Evolutionary conservation across 2,888 invertebrate species (phyloP), one percentile per base, ranked within the genome.

Genomic region (Heliconius erato): DNA sequence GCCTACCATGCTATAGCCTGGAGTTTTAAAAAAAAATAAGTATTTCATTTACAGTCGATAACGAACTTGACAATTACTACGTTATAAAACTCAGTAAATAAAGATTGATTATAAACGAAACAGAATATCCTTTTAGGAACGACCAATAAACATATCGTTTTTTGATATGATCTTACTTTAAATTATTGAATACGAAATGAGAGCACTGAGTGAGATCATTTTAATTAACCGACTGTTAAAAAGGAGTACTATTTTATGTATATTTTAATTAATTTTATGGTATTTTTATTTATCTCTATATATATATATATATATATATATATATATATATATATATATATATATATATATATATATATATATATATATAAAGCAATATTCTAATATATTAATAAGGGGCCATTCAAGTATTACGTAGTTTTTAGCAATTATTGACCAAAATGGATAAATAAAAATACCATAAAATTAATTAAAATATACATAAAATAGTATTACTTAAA

Each of bases 161-260:
- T 23, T 76, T 76, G 74, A 76, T 76, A 76, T 35, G 32, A 74
- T 74, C 74, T 76, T 76, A 35, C 59, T n/a, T 63, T 59, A 76
- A 76, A 59, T 76, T 63, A 63, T 35, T 76, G 44, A 14, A 71
- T 44, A 44, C n/a, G 71, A 14, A 71, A 71, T 71, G 71, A 44
- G 44, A 44, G 44, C 71, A n/a, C 14, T 16, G 71, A n/a, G 26
- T 71, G 40, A 44, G 71, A 44, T 44, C 44, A 44, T 71, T 40
- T 44, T 71, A 26, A 71, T 71, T 71, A 71, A 44, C 71, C 14
- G 71, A 71, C 44, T 71, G 23, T 14, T n/a, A 14, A 44, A 71
- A 71, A 71, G 3, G n/a, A 44, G 40, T 23, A 63, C n/a, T 26
- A 6, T 16, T 7, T 0, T 28, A 16, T 16, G 28, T 16, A 28